A percentile compares a stretch with the other conserved stretches of the same genome.
Conservation (phyloP, 2,888 invertebrate genomes). For the Meloe dianella region DNA sequence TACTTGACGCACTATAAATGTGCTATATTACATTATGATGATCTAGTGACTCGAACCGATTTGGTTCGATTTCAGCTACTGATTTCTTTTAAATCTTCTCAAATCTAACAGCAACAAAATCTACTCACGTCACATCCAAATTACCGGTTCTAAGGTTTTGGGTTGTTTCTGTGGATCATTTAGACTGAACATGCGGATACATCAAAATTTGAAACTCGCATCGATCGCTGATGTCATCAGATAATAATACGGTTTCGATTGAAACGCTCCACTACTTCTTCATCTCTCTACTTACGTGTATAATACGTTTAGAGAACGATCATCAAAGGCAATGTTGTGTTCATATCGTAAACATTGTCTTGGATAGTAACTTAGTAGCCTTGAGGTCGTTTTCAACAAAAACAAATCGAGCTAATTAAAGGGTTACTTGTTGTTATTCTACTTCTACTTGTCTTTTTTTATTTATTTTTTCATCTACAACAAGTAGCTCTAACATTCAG, state of each 20-base stretch:
- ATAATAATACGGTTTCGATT: too few relatives aligned
- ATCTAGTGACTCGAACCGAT: constrained; percentile 25
- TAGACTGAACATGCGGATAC: too few relatives aligned
- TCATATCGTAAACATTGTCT: constrained; percentile 9
- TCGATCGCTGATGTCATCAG: neutral
- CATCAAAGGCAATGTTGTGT: neutral
- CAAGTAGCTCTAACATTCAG: neutral
- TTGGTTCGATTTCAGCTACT: constrained; percentile 5
- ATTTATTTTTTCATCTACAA: neutral
- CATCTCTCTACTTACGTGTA: neutral
- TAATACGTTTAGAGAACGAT: neutral
- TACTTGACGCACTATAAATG: constrained; percentile 32
- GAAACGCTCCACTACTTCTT: neutral
- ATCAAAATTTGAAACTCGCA: too few relatives aligned
- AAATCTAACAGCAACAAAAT: too few relatives aligned
- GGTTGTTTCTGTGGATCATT: too few relatives aligned
- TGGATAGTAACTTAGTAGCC: constrained; percentile 11
- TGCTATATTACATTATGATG: constrained; percentile 26
- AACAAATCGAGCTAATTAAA: constrained; percentile 15
- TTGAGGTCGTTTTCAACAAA: constrained; percentile 12
- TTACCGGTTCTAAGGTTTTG: too few relatives aligned
- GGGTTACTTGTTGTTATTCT: constrained; percentile 13
- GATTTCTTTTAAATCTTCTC: neutral
- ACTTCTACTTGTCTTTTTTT: neutral
- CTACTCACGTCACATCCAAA: too few relatives aligned